Base-by-base conservation (phyloP, 2,888 invertebrate species). In the Candidula unifasciata region DNA sequence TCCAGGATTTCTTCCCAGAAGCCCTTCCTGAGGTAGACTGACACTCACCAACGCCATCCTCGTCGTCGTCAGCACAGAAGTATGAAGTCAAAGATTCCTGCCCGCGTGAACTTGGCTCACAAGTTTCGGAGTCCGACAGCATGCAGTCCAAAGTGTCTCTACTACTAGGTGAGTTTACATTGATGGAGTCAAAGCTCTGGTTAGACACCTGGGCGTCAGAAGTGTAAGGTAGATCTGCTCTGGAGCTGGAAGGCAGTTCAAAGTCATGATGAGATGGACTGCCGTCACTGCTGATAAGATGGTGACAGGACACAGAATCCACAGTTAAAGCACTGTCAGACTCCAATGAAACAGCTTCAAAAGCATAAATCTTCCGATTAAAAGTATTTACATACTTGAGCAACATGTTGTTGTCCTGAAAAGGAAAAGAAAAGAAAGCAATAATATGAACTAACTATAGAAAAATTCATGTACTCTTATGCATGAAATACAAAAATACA, bases 381-480 rank as follows among this genome's bases (percentile, higher is more conserved):
- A 89, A 93, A 88, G 95, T 95, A 87, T 95, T 95, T 74, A 95
- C 93, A 90, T 94, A 94, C 83, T 94, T 94, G 85, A 95, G 92
- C 85, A 94, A 92, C 71, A 94, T 93, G 89, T 94, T 94, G 89
- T 95, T 95, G 89, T 95, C 95, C 95, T 95, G 89, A 37, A 80
- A 60, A 54, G 27, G n/a, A 64, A 27, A 30, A 68, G 27, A n/a
- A 60, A 21, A 13, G 27, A n/a, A 30, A 68, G 6, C 44, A 30
- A n/a, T 68, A 8, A 30, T 27, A 10, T n/a, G n/a, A 27, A 27
- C 27, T 68, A 68, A 68, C 68, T 27, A 6, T 6, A n/a, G n/a
- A 27, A 68, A n/a, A 27, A 68, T 68, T 30, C 16, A 68, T 24
- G 60, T 16, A 60, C n/a, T 21, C n/a, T n/a, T n/a, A n/a, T n/a